phyloP scores from a whole-genome alignment of 53 echinoderm and acorn worm species.

The Holothuria scabra region DNA sequence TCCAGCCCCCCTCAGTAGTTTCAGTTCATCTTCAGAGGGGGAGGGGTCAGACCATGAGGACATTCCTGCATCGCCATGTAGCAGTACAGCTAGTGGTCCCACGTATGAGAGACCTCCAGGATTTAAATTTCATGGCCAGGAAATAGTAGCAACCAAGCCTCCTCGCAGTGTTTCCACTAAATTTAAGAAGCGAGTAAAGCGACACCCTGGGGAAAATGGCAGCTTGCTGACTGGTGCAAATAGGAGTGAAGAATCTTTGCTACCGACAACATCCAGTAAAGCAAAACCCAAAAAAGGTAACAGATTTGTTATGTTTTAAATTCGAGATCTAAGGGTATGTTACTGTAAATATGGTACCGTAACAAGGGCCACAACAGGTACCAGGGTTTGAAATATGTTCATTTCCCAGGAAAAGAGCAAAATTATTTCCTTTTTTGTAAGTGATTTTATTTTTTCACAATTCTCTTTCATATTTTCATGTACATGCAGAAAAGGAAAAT shows the following conservation, averaged over 20 bases:
- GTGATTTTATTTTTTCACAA: no score
- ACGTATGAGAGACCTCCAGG: conserved; percentile 87
- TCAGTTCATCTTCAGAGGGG: conserved; percentile 73
- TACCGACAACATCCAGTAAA: background rate
- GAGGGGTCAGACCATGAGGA: conserved; percentile 92
- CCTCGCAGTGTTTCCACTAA: conserved; percentile 12
- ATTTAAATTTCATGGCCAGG: conserved; percentile 88
- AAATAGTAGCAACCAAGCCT: conserved; percentile 58
- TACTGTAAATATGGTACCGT: no score
- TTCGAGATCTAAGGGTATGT: no score
- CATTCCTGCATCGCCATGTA: conserved; percentile 89
- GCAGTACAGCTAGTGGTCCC: conserved; percentile 95
- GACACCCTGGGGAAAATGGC: conserved; percentile 23
- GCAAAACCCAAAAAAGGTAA: conserved; percentile 19
- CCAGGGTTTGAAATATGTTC: no score
- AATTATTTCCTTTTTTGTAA: no score
- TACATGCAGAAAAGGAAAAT: no score
- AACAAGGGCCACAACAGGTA: no score
- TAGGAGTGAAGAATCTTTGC: background rate
- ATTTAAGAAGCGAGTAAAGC: conserved; percentile 36
- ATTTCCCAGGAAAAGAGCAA: no score
- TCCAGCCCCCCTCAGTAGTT: conserved; percentile 80
- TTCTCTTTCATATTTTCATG: no score
- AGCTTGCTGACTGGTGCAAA: background rate
- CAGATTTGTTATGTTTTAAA: background rate